Evolutionary conservation across 2,113 vertebrate species (phyloP), one percentile per base, ranked within the genome.

Genomic region (Danionella cerebrum): DNA sequence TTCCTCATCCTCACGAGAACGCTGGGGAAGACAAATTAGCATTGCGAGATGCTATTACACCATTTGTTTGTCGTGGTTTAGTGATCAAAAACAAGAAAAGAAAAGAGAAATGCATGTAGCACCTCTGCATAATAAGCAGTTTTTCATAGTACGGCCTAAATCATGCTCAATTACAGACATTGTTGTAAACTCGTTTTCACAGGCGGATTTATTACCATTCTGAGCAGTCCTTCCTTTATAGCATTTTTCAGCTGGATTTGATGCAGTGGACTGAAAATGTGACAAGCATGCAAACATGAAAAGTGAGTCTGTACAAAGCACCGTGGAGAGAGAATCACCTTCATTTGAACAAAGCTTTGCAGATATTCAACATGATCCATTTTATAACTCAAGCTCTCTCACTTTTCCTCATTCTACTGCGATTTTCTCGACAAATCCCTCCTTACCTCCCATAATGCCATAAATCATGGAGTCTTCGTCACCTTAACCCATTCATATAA

Each of bases 401-500:
- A 53, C 70, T 77, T n/a, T n/a, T n/a, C n/a, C 71, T 68, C 47
- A 39, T 39, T 39, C 21, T 18, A 27, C 31, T 18, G 11, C 29
- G 39, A 31, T 35, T 35, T 42, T 48, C 58, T 58, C 36, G 18
- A 33, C 29, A 33, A 33, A 33, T 33, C 3, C 29, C 29, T 33
- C 29, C 29, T 33, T 6, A 8, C 67, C 36, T 60, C 52, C 27
- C 83, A n/a, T 80, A 75, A 64, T 13, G 80, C 77, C 85, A 87
- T 89, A 80, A 87, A 87, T 87, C 85, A 86, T 18, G 14, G 60
- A 75, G 72, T 76, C 77, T 78, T 79, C 75, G 62, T 82, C 74
- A 53, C 82, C 74, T 75, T 80, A 79, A 82, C 82, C 81, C 79
- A 79, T 82, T 88, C 82, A 82, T 84, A 79, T 81, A 82, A 81